Evolutionary conservation across 2,113 vertebrate genomes (phyloP).

Genomic region (Petroica traversi): DNA sequence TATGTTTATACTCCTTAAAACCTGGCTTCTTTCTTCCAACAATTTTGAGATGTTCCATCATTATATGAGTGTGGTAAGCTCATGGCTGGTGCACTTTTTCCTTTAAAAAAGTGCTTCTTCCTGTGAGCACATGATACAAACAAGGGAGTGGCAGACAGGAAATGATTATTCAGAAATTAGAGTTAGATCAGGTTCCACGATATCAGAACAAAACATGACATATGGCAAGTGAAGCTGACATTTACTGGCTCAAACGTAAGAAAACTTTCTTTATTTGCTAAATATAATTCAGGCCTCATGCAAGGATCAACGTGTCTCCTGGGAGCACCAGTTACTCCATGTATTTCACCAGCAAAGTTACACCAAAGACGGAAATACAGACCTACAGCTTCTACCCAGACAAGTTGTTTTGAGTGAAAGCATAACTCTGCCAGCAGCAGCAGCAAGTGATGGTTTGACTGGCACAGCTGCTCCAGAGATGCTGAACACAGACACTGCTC

Average conservation of each 20-base stretch:
- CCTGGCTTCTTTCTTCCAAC: neutral
- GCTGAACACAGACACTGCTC: neutral
- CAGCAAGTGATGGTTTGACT: neutral
- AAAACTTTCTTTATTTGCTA: neutral
- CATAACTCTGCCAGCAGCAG: neutral
- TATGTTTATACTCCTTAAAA: neutral
- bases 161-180: conserved; percentile 45
- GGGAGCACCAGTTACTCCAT: neutral
- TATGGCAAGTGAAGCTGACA: neutral
- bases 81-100: neutral
- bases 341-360: neutral
- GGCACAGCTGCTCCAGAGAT: neutral
- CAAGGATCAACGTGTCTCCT: accelerated
- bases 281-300: neutral
- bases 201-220: conserved; percentile 34
- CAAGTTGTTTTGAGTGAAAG: neutral
- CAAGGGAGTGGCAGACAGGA: conserved; percentile 59
- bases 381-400: neutral
- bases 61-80: neutral
- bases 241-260: neutral
- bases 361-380: neutral
- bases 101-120: conserved; percentile 16
- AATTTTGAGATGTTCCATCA: neutral
- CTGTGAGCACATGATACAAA: conserved; percentile 40
- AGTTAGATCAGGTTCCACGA: conserved; percentile 23